Percentiles rank a stretch among this genome's conserved stretches.
Conservation (phyloP, 2,888 invertebrate genomes). For the Alloscopus bannaensis region DNA sequence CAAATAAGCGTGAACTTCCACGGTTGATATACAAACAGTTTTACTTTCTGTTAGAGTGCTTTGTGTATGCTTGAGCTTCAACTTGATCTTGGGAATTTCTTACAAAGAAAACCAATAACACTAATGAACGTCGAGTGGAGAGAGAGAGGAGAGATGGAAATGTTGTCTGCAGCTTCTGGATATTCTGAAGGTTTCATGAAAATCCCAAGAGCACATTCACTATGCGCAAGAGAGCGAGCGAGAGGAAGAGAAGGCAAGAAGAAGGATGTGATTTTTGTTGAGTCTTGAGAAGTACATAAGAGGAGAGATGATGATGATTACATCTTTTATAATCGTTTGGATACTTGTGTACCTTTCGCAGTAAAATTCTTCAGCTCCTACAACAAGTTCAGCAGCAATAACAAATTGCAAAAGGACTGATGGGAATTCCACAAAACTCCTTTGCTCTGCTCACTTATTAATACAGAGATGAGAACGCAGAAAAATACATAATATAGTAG, state of each 20-base stretch:
- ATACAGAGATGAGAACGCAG: too few species aligned
- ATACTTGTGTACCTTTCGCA: too few species aligned
- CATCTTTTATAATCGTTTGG: too few species aligned
- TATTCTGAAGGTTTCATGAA: constrained; percentile 67
- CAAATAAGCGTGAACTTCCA: background rate
- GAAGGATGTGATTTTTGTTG: background rate
- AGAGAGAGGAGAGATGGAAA: background rate
- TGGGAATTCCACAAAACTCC: constrained; percentile 36
- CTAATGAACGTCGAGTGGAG: background rate
- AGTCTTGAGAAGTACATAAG: too few species aligned
- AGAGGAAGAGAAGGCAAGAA: background rate
- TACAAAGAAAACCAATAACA: constrained; percentile 12
- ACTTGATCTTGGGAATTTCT: constrained; percentile 64
- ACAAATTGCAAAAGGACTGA: constrained; percentile 1
- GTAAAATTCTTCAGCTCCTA: too few species aligned
- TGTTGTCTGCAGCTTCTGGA: constrained; percentile 54
- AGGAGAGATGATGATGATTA: too few species aligned
- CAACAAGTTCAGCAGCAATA: too few species aligned
- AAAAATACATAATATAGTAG: too few species aligned
- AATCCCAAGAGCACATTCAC: constrained; percentile 30
- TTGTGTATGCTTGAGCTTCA: constrained; percentile 7
- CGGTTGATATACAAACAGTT: background rate
- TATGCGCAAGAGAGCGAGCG: background rate
- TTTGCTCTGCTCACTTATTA: background rate
- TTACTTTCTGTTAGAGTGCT: background rate